Percentiles rank a stretch among this genome's conserved stretches.
Conservation (phyloP, 2,888 invertebrate species). For the Fragum whitleyi region DNA sequence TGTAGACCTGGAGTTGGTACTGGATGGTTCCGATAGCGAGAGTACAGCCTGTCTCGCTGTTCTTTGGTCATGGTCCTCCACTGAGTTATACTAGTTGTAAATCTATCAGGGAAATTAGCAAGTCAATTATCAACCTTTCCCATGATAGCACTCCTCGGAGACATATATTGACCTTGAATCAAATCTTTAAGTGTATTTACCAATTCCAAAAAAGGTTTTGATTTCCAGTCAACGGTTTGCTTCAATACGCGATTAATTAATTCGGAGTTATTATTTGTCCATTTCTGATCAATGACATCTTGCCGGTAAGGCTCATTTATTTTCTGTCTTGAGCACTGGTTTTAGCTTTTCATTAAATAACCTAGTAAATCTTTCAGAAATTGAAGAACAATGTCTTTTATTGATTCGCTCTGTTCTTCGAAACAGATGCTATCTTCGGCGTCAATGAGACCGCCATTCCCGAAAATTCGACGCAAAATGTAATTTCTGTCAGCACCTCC, state of each 20-base stretch:
- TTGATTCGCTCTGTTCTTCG: constrained; percentile 41
- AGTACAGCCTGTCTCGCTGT: constrained; percentile 12
- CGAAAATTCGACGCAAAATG: constrained; percentile 37
- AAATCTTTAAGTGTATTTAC: constrained; percentile 5
- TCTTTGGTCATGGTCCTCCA: constrained; percentile 36
- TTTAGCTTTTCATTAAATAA: constrained; percentile 39
- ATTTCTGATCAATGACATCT: constrained; percentile 37
- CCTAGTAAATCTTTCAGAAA: constrained; percentile 17
- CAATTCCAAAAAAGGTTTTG: constrained; percentile 18
- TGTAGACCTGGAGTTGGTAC: constrained; percentile 28
- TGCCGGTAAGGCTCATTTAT: too few species aligned
- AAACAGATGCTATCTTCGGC: constrained; percentile 44
- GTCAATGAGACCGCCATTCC: constrained; percentile 36
- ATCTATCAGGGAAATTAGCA: not conserved
- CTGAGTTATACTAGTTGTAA: constrained; percentile 20
- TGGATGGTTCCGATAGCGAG: constrained; percentile 8
- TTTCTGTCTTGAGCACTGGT: constrained; percentile 11
- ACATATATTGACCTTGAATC: constrained; percentile 30
- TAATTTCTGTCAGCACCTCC: not conserved
- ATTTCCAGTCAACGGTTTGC: constrained; percentile 46
- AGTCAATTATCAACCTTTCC: constrained; percentile 23
- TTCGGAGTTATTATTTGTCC: constrained; percentile 57
- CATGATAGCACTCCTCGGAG: constrained; percentile 28
- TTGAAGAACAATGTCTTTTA: constrained; percentile 16
- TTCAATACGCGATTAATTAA: constrained; percentile 13